Evolutionary conservation across 2,888 invertebrate genomes (phyloP).

Genomic region (Tachina grossa): DNA sequence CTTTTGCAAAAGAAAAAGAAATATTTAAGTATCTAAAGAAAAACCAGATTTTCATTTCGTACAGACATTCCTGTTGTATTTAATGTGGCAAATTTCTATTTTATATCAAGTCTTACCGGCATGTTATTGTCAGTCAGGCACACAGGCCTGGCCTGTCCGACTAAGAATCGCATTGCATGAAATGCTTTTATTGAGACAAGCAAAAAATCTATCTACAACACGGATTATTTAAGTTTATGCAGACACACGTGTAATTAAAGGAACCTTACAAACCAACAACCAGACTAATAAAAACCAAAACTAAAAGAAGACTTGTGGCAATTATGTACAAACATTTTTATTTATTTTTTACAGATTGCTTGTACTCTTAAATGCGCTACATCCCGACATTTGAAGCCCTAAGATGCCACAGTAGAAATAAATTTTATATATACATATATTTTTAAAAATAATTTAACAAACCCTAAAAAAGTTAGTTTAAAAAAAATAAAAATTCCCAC

Average conservation of each 20-base stretch:
- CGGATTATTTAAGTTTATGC: slow-evolving; percentile 17
- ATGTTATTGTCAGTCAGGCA: slow-evolving; percentile 50
- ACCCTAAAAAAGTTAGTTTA: not conserved
- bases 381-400: not conserved
- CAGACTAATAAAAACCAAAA: slow-evolving; percentile 15
- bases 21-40: slow-evolving; percentile 21
- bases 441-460: not conserved
- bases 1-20: slow-evolving; percentile 39
- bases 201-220: not conserved
- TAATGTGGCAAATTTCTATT: slow-evolving; percentile 62
- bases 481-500: slow-evolving; percentile 24
- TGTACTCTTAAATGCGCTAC: slow-evolving; percentile 22
- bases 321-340: not conserved
- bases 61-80: slow-evolving; percentile 26
- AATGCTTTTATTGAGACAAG: slow-evolving; percentile 31
- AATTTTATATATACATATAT: not conserved
- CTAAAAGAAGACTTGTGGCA: slow-evolving; percentile 10
- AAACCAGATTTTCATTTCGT: slow-evolving; percentile 67
- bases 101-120: slow-evolving; percentile 61
- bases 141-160: slow-evolving; percentile 21
- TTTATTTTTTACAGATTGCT: not conserved
- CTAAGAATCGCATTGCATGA: slow-evolving; percentile 58
- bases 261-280: not conserved
- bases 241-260: slow-evolving; percentile 68
- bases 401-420: not conserved